Evolutionary conservation across 2,888 invertebrate species (phyloP).

Genomic region (Drosophila bunnanda): DNA sequence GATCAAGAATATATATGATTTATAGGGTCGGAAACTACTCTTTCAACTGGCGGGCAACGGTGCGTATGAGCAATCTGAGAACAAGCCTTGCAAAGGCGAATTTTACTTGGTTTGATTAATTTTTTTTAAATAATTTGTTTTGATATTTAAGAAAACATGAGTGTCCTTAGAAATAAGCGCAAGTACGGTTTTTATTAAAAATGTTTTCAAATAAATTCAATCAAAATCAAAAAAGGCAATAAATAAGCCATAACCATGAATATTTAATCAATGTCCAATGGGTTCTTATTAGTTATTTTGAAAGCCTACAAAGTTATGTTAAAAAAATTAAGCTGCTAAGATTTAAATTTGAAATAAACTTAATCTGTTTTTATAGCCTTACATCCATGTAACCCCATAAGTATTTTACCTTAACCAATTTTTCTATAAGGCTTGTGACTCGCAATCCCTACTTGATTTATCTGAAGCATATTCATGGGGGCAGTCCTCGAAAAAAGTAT

Average conservation of each 20-base stretch:
- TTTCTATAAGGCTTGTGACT: neutral
- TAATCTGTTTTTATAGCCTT: neutral
- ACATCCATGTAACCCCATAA: neutral
- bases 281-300: neutral
- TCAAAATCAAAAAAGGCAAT: neutral
- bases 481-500: conserved; percentile 1
- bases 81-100: neutral
- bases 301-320: neutral
- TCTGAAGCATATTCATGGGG: conserved; percentile 5
- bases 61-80: conserved; percentile 24
- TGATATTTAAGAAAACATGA: too few species aligned
- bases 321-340: neutral
- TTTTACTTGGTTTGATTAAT: neutral
- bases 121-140: too few species aligned
- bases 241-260: neutral
- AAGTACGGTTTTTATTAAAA: neutral
- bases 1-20: too few species aligned
- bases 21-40: too few species aligned
- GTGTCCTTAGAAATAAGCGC: too few species aligned
- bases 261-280: neutral
- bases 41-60: conserved; percentile 34
- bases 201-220: neutral
- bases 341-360: neutral
- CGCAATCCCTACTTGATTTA: conserved; percentile 4
- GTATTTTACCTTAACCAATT: too few species aligned